Evolutionary conservation across 2,113 vertebrate species (phyloP), one percentile per base, ranked within the genome.

Genomic region (Echinops telfairi): DNA sequence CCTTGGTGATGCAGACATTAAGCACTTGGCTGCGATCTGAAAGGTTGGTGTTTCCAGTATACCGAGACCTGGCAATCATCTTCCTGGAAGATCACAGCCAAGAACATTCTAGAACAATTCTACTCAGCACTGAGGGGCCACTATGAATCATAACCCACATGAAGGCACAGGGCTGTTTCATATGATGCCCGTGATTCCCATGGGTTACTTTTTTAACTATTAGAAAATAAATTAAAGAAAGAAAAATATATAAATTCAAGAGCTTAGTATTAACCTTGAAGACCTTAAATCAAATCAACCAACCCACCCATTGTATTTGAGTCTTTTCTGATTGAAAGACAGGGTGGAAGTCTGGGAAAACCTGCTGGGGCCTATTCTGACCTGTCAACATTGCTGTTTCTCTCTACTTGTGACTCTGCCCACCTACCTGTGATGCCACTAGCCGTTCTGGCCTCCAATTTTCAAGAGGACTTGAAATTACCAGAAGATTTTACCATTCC

Each of bases 401-500:
- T 93, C n/a, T 91, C 75, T 43, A 19, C 73, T 7, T 78, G 14
- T n/a, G 40, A 36, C 20, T 6, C 16, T 3, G 43, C 40, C 89
- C n/a, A 83, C 58, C 47, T 53, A 53, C 47, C 47, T 53, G 47
- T 53, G 47, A 53, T 53, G 47, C 10, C 64, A 94, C 94, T 77
- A 80, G 25, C 64, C 0, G 0, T 53, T 68, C 14, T 81, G 71
- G 70, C 17, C 40, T 2, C 10, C 3, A 1, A 58, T 2, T 6
- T 4, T 22, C 1, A 33, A 17, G 8, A 20, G 25, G 1, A 85
- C 0, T 0, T 0, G 3, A 3, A 86, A 0, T 11, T 22, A 12
- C 6, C 19, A 36, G 10, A 47, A 2, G 36, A 88, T 47, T 58
- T 90, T 60, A 80, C n/a, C 1, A 9, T 96, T 31, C 96, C 96